Evolutionary conservation across 1,140 invertebrate species (phyloP).

Genomic region (Rhopalosiphum padi): DNA sequence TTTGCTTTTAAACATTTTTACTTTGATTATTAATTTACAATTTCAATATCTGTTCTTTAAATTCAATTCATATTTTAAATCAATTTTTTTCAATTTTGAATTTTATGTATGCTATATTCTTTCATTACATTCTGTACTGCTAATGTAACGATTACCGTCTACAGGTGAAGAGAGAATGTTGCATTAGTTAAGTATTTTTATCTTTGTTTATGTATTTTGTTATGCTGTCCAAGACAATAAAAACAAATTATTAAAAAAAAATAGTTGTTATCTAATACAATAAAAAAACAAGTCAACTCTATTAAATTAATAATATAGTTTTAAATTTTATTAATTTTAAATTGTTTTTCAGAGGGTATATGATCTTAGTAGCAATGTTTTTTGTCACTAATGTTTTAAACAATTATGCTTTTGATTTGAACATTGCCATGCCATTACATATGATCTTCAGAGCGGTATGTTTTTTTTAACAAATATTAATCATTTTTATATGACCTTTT

Average conservation of each 20-base stretch:
- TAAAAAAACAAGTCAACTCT: not conserved
- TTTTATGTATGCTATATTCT: not conserved
- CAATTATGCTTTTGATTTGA: conserved; percentile 96
- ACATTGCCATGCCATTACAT: conserved; percentile 97
- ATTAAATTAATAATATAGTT: not conserved
- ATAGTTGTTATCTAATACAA: not conserved
- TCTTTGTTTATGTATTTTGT: not conserved
- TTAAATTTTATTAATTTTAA: conserved; percentile 10
- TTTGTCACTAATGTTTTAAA: conserved; percentile 92
- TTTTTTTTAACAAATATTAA: conserved; percentile 60
- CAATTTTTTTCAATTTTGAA: no score
- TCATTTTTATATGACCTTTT: not conserved
- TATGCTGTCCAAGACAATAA: not conserved
- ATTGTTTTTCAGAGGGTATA: conserved; percentile 74
- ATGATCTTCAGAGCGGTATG: conserved; percentile 97
- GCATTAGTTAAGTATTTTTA: not conserved
- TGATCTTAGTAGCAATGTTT: conserved; percentile 87
- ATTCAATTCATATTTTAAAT: no score
- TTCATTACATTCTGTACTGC: not conserved
- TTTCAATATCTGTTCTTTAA: no score
- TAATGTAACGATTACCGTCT: not conserved
- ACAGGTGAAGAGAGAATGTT: no score
- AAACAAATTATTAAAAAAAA: not conserved
- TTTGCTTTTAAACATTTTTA: no score
- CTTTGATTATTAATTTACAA: no score